phyloP scores from a whole-genome alignment of 2,113 vertebrate genomes.

The Amphiprion percula region DNA sequence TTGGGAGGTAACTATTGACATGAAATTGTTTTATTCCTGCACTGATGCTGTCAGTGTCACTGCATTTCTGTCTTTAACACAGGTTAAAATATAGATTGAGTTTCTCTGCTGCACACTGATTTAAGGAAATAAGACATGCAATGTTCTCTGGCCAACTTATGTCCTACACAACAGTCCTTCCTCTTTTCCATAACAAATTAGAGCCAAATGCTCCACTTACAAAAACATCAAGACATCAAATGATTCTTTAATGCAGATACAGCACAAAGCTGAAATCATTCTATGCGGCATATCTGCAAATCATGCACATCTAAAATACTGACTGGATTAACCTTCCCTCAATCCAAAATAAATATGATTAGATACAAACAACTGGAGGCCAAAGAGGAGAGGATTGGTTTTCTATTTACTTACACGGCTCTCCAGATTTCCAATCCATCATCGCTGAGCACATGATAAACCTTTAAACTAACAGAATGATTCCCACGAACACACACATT shows the following conservation, averaged over 20 bases:
- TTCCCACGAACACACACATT: conserved; percentile 15
- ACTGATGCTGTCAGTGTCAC: conserved; percentile 25
- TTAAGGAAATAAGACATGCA: conserved; percentile 35
- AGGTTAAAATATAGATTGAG: neutral
- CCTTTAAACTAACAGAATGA: conserved; percentile 2
- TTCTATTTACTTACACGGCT: conserved; percentile 30
- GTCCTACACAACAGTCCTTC: conserved; percentile 54
- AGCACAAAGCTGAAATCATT: conserved; percentile 10
- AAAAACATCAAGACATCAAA: conserved; percentile 37
- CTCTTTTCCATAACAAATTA: conserved; percentile 23
- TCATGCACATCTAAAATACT: conserved; percentile 28
- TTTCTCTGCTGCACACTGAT: neutral
- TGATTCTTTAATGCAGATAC: conserved; percentile 6
- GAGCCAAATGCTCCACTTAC: conserved; percentile 36
- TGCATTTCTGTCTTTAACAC: conserved; percentile 23
- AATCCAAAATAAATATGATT: conserved; percentile 46
- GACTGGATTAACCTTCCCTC: conserved; percentile 26
- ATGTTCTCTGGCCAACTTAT: conserved; percentile 7
- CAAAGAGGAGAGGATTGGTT: conserved; percentile 43
- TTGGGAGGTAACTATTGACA: no score
- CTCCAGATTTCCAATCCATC: conserved; percentile 24
- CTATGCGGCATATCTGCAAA: conserved; percentile 14
- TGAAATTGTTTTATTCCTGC: neutral
- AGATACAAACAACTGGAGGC: conserved; percentile 31
- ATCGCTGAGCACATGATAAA: neutral